Evolutionary conservation across 2,797 vertebrate species (phyloP).

Genomic region (Remorina albescens): DNA sequence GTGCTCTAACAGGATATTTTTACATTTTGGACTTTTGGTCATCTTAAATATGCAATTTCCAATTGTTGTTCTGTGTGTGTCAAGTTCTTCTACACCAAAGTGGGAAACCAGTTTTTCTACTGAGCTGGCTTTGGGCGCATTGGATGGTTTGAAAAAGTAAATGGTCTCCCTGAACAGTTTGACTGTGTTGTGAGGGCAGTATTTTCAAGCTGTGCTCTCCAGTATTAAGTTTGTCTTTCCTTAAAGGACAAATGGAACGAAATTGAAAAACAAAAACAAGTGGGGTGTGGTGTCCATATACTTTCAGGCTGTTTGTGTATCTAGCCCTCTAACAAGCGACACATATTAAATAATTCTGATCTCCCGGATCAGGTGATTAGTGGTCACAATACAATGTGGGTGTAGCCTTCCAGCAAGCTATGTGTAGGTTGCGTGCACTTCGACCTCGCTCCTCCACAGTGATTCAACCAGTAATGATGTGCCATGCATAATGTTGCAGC

Average conservation of each 20-base stretch:
- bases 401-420: conserved; percentile 29
- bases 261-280: neutral
- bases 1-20: too few relatives aligned
- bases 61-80: too few relatives aligned
- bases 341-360: neutral
- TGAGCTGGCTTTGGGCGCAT: too few relatives aligned
- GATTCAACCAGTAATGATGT: neutral
- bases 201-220: too few relatives aligned
- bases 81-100: neutral
- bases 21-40: too few relatives aligned
- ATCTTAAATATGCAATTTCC: too few relatives aligned
- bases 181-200: too few relatives aligned
- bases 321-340: neutral
- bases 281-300: neutral
- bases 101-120: too few relatives aligned
- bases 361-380: conserved; percentile 8
- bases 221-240: neutral
- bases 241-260: neutral
- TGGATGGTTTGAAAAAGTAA: too few relatives aligned
- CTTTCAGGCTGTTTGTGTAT: neutral
- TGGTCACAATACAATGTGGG: neutral
- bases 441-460: conserved; percentile 23
- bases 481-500: neutral
- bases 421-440: conserved; percentile 41
- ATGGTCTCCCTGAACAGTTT: too few relatives aligned